A percentile compares a stretch with the other conserved stretches of the same genome.
Conservation (phyloP, 2,888 invertebrate species). For the Entomobrya proxima region DNA sequence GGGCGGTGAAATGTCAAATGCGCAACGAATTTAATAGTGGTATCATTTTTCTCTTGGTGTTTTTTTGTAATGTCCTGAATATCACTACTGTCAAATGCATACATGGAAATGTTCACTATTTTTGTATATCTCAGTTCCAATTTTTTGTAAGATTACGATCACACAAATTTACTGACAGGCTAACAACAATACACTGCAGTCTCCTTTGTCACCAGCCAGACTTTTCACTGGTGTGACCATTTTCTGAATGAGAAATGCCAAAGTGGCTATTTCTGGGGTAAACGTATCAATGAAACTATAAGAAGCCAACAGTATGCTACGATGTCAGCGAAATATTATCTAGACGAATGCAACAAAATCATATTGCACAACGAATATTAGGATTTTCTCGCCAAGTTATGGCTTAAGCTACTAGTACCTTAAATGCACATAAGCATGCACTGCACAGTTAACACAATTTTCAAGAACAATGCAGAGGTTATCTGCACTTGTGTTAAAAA, state of each 20-base stretch:
- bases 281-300: too few species aligned
- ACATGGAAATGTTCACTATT: neutral
- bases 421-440: neutral
- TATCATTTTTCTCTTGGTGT: constrained; percentile 12
- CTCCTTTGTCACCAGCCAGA: too few species aligned
- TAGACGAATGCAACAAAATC: too few species aligned
- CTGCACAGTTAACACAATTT: neutral
- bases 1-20: constrained; percentile 1
- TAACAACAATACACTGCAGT: too few species aligned
- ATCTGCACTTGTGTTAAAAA: neutral
- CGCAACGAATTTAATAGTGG: constrained; percentile 14
- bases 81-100: neutral
- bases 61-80: neutral
- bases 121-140: too few species aligned
- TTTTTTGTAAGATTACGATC: too few species aligned
- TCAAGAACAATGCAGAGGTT: neutral
- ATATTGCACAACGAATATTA: neutral
- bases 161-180: too few species aligned
- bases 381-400: neutral
- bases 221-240: too few species aligned
- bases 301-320: too few species aligned
- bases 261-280: too few species aligned
- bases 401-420: neutral
- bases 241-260: too few species aligned
- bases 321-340: too few species aligned